Evolutionary conservation across 2,888 invertebrate genomes (phyloP).

Genomic region (Lepidocyrtoides sp.): DNA sequence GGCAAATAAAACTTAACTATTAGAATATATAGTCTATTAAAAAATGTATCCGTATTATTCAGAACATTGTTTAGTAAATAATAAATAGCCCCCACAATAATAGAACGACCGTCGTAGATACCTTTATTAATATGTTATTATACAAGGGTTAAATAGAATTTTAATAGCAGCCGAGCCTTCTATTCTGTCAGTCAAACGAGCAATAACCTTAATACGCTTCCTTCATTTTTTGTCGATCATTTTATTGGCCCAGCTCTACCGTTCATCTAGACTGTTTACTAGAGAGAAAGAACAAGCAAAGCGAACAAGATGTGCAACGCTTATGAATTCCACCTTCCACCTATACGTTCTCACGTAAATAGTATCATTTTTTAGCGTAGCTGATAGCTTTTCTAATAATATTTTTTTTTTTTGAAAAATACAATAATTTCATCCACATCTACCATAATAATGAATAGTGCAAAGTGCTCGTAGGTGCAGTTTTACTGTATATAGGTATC

Average conservation of each 20-base stretch:
- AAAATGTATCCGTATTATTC: too few species aligned
- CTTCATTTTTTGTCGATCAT: conserved; percentile 6
- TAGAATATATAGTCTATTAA: background rate
- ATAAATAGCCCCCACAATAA: background rate
- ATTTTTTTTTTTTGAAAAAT: background rate
- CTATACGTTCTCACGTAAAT: too few species aligned
- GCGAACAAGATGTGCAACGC: too few species aligned
- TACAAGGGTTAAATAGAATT: background rate
- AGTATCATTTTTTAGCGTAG: too few species aligned
- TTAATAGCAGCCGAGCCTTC: background rate
- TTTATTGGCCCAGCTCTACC: background rate
- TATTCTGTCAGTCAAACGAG: conserved; percentile 49
- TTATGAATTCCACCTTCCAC: too few species aligned
- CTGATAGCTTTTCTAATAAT: background rate
- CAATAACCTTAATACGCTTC: conserved; percentile 42
- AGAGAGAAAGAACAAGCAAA: too few species aligned
- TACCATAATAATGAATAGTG: too few species aligned
- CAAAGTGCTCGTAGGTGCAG: too few species aligned
- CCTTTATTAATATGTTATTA: background rate
- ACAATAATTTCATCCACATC: background rate
- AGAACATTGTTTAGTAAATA: too few species aligned
- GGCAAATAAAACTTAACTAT: background rate
- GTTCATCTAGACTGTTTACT: too few species aligned
- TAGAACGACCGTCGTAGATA: background rate
- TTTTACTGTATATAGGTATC: too few species aligned